Percentiles rank a stretch among this genome's conserved stretches.
Evolutionary conservation across 1,140 invertebrate genomes (phyloP).

Genomic region (Campodea augens): DNA sequence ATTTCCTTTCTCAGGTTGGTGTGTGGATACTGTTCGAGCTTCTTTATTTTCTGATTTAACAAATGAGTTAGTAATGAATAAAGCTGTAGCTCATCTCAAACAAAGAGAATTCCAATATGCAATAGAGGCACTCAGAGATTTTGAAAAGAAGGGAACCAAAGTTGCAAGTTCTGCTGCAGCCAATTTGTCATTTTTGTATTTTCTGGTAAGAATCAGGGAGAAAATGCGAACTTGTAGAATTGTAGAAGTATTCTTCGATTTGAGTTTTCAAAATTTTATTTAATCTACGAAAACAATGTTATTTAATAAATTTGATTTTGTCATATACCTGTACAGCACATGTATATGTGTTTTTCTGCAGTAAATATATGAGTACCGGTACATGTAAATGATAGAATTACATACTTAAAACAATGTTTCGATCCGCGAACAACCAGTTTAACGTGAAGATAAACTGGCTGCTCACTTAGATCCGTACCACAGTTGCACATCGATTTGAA

Average conservation of each 20-base stretch:
- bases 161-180: slow-evolving; percentile 67
- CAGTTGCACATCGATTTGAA: too few relatives aligned
- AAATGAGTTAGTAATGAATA: slow-evolving; percentile 82
- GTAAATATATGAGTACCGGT: too few relatives aligned
- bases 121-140: slow-evolving; percentile 64
- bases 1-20: too few relatives aligned
- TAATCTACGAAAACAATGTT: neutral
- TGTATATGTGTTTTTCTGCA: too few relatives aligned
- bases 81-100: slow-evolving; percentile 72
- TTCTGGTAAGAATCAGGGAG: slow-evolving; percentile 37
- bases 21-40: slow-evolving; percentile 52
- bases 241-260: neutral
- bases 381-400: too few relatives aligned
- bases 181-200: slow-evolving; percentile 81
- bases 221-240: neutral
- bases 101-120: slow-evolving; percentile 64
- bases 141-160: slow-evolving; percentile 63
- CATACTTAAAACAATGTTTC: too few relatives aligned
- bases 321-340: neutral
- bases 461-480: too few relatives aligned
- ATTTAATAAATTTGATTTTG: neutral
- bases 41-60: slow-evolving; percentile 53
- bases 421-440: too few relatives aligned
- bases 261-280: neutral
- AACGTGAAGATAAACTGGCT: too few relatives aligned